A percentile compares a stretch with the other conserved stretches of the same genome.
phyloP scores from a whole-genome alignment of 2,113 vertebrate genomes.

The Semicossyphus pulcher region DNA sequence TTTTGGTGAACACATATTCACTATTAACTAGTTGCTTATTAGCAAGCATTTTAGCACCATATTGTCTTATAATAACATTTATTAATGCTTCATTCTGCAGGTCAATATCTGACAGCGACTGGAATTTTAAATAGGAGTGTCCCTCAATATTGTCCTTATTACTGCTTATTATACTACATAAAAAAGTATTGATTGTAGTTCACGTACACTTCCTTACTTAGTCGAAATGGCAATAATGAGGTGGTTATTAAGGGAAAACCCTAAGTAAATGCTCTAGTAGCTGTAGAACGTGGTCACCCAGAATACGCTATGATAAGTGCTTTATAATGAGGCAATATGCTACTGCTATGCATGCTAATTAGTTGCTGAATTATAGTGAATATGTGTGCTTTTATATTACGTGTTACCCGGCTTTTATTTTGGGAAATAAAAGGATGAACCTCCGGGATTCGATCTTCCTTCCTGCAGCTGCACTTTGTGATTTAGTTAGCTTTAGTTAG shows the following conservation, averaged over 20 bases:
- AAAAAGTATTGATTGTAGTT: no score
- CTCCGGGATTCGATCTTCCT: neutral
- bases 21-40: neutral
- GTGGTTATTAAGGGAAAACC: neutral
- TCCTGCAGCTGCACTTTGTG: constrained; percentile 1
- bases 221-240: neutral
- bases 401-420: neutral
- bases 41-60: neutral
- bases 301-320: neutral
- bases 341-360: neutral
- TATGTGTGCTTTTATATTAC: neutral
- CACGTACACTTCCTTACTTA: no score
- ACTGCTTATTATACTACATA: no score
- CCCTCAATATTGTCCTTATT: no score
- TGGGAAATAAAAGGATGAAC: neutral
- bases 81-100: no score
- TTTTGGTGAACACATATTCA: neutral
- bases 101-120: no score
- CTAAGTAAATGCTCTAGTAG: neutral
- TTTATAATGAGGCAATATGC: neutral
- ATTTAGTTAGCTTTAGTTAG: neutral
- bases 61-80: neutral
- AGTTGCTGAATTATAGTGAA: neutral
- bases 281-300: neutral
- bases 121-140: no score